phyloP scores from a whole-genome alignment of 2,797 vertebrate genomes.

The Acrossocheilus wenchowensis region DNA sequence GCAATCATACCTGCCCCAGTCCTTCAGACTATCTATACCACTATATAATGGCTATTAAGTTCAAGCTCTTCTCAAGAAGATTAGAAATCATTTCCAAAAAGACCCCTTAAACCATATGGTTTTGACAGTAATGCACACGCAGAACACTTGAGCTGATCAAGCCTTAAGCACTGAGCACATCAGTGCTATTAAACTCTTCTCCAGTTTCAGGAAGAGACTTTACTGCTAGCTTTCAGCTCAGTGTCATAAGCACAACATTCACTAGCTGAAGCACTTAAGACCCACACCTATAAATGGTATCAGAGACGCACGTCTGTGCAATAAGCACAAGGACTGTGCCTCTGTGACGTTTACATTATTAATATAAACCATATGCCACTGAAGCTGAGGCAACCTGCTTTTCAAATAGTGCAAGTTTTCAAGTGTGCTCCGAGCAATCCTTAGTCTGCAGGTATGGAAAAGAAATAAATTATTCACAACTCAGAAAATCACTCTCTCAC shows the following conservation, averaged over 20 bases:
- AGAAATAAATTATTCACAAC: constrained; percentile 49
- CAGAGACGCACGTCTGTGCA: constrained; percentile 35
- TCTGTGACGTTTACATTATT: constrained; percentile 53
- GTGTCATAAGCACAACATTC: constrained; percentile 36
- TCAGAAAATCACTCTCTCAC: constrained; percentile 18
- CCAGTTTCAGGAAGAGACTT: constrained; percentile 50
- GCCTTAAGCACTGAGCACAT: constrained; percentile 47
- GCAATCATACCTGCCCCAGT: not conserved
- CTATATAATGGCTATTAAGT: not conserved
- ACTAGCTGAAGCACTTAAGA: constrained; percentile 31
- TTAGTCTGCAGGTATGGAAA: constrained; percentile 47
- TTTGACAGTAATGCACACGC: constrained; percentile 29
- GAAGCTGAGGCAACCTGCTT: constrained; percentile 41
- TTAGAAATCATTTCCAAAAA: constrained; percentile 5
- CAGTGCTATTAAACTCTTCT: constrained; percentile 50
- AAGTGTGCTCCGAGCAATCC: constrained; percentile 38
- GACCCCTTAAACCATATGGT: constrained; percentile 7
- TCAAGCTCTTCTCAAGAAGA: constrained; percentile 25
- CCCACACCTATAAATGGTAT: constrained; percentile 47
- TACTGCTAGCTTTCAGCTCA: constrained; percentile 46
- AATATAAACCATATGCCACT: constrained; percentile 53
- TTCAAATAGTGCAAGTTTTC: constrained; percentile 41
- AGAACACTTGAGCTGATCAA: constrained; percentile 42
- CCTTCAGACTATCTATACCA: not conserved
- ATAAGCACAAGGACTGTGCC: constrained; percentile 45